Conservation (phyloP, 2,797 vertebrate genomes). For the Astyanax mexicanus region DNA sequence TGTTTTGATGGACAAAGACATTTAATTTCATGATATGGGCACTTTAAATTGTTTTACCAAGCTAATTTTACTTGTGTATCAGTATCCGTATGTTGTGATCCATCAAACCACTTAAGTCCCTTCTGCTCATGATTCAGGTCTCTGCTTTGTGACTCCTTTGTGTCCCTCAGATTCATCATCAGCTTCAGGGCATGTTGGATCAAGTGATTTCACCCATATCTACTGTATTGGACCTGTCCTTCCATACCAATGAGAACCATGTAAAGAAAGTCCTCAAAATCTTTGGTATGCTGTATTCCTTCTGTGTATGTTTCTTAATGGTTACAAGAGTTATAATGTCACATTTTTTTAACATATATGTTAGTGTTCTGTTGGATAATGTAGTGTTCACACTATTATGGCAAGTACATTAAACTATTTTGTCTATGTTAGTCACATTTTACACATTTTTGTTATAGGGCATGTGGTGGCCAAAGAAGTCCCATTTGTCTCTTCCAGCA, state of each 20-base stretch:
- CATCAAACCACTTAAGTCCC: no score
- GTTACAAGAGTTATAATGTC: background rate
- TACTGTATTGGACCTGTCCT: constrained; percentile 25
- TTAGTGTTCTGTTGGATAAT: no score
- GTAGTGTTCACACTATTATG: no score
- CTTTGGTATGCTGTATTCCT: constrained; percentile 33
- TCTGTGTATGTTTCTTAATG: background rate
- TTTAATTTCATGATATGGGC: no score
- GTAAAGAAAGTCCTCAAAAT: constrained; percentile 5
- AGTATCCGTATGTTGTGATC: no score
- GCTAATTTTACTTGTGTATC: no score
- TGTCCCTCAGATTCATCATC: constrained; percentile 33
- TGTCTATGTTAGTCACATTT: no score
- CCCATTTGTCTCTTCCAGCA: constrained; percentile 23
- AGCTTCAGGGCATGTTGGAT: constrained; percentile 29
- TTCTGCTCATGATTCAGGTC: no score
- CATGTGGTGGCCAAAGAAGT: constrained; percentile 28
- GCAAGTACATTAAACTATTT: no score
- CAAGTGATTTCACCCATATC: background rate
- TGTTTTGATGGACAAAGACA: no score
- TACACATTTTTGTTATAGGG: constrained; percentile 2
- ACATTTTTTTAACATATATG: background rate
- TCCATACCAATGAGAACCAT: background rate
- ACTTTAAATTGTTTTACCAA: no score
- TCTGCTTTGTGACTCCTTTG: background rate